Evolutionary conservation across 2,888 invertebrate genomes (phyloP), one percentile per base, ranked within the genome.

Genomic region (Quadriops clusia): DNA sequence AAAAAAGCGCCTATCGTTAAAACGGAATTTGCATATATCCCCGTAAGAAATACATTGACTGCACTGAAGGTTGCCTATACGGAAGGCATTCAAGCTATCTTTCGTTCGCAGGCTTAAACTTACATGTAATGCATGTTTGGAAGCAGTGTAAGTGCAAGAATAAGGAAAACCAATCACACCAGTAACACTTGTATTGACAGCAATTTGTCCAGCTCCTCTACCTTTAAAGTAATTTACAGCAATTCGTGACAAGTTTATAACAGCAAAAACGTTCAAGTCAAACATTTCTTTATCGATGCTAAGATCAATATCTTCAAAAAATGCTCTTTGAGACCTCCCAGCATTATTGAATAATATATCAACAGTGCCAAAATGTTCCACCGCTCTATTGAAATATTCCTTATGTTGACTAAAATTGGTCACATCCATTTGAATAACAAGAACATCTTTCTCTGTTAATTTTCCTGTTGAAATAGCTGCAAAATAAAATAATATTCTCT

Each of bases 301-400:
- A 2, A 79, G 38, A 2, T 77, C 71, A 22, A 78, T 80, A 2
- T 74, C 63, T 36, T 76, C 74, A 76, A 80, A 84, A 16, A 56
- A 46, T 1, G 78, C 78, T 39, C 85, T 63, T 54, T 86, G 86
- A 5, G 80, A 78, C 30, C 82, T 61, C 0, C 84, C 86, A 3
- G 85, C 84, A 61, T 86, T 86, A 51, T 81, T 82, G 0, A 86
- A 70, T 18, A 86, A 60, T 33, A 85, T 68, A 50, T 86, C 81
- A 23, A 86, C 56, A 62, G 72, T 54, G 25, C 74, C 79, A 53
- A 82, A 85, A 49, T 77, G 69, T 16, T 68, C 53, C 1, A 83
- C 51, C 2, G 82, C 74, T 29, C 61, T 55, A 25, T 74, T 60
- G 12, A 82, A 71, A 16, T 68, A 62, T 17, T 63, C 49, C 46